Conservation (phyloP, 2,113 vertebrate genomes). For the Erythrocebus patas region DNA sequence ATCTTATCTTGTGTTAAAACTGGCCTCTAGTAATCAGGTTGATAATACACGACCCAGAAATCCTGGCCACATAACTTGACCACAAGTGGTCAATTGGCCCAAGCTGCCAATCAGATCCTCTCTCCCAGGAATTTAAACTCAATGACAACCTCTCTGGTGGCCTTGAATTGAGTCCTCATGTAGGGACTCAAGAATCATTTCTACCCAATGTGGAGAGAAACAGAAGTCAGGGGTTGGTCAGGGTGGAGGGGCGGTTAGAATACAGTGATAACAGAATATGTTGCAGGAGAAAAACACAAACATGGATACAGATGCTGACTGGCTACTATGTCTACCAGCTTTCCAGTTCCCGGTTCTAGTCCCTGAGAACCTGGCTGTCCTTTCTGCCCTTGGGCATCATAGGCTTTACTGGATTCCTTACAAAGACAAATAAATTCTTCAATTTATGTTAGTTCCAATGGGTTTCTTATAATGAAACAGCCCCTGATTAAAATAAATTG, state of each 20-base stretch:
- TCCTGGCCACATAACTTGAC: not conserved
- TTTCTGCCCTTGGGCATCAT: not conserved
- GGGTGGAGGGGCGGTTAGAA: not conserved
- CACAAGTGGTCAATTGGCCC: not conserved
- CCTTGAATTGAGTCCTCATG: not conserved
- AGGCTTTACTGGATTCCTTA: conserved; percentile 37
- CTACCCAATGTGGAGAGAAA: not conserved
- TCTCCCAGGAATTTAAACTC: not conserved
- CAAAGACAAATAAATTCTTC: conserved; percentile 44
- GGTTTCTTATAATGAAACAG: conserved; percentile 55
- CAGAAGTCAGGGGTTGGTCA: not conserved
- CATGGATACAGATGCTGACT: not conserved
- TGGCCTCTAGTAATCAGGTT: not conserved
- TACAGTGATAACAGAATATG: not conserved
- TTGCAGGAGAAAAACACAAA: not conserved
- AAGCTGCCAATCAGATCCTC: not conserved
- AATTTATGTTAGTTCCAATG: conserved; percentile 30
- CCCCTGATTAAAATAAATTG: conserved; percentile 60
- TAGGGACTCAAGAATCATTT: not conserved
- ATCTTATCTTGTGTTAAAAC: not conserved
- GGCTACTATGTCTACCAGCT: not conserved
- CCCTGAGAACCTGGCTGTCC: not conserved
- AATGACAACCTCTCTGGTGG: not conserved
- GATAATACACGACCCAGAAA: not conserved
- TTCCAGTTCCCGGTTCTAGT: not conserved